Evolutionary conservation across 2,888 invertebrate genomes (phyloP).

Genomic region (Sepiola atlantica): DNA sequence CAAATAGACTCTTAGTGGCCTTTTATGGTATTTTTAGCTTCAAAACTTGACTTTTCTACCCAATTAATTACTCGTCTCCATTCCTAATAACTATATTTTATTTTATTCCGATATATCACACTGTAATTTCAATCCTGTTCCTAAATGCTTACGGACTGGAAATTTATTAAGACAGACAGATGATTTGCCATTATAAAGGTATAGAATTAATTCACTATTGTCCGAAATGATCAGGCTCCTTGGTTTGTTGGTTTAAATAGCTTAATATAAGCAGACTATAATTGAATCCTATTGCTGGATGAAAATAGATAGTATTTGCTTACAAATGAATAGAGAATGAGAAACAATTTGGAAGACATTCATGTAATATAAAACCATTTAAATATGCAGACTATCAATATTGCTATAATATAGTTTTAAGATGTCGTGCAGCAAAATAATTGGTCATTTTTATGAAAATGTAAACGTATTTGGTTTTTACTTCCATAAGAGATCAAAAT

Average conservation of each 20-base stretch:
- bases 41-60: background rate
- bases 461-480: no score
- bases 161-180: conserved; percentile 32
- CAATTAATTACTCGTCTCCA: background rate
- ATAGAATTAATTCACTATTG: background rate
- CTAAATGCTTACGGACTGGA: background rate
- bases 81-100: background rate
- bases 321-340: background rate
- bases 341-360: background rate
- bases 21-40: background rate
- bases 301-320: background rate
- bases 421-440: no score
- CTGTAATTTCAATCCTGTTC: background rate
- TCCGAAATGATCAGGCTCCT: background rate
- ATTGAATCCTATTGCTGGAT: background rate
- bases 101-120: background rate
- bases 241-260: background rate
- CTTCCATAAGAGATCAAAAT: no score
- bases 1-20: background rate
- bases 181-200: conserved; percentile 19
- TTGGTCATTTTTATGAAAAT: no score
- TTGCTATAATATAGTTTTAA: background rate
- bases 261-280: background rate
- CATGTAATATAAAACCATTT: background rate
- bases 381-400: background rate